phyloP scores from a whole-genome alignment of 2,113 vertebrate species.

The Anarrhichthys ocellatus region DNA sequence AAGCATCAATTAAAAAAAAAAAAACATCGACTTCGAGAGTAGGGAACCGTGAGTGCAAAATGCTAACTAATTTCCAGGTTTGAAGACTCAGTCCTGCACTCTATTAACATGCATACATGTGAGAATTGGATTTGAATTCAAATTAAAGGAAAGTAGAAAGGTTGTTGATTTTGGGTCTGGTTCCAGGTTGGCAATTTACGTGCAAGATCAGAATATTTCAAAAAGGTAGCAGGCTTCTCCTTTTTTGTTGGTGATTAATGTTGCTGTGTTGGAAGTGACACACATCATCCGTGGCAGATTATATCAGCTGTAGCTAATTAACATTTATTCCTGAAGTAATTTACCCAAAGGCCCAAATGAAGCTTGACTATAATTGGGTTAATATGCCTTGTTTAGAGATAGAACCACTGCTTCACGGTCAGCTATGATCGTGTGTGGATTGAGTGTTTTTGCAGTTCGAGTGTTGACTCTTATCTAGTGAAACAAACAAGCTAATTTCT shows the following conservation, averaged over 20 bases:
- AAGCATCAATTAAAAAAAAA: neutral
- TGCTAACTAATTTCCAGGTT: too few relatives aligned
- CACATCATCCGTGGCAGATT: neutral
- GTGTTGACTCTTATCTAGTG: neutral
- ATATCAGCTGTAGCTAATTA: neutral
- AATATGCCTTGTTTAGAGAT: neutral
- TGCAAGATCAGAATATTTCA: too few relatives aligned
- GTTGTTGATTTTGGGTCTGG: neutral
- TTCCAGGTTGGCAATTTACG: neutral
- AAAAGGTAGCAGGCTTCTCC: neutral
- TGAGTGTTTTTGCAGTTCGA: neutral
- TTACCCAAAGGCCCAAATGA: neutral
- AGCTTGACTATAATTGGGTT: neutral
- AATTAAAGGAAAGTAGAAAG: neutral
- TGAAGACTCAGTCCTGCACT: too few relatives aligned
- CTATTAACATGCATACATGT: neutral
- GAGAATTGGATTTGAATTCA: neutral
- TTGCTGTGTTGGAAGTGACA: neutral
- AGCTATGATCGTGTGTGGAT: too few relatives aligned
- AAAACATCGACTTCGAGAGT: neutral
- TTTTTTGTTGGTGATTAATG: neutral
- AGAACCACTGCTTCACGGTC: neutral
- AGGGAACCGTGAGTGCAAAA: too few relatives aligned
- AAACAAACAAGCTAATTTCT: neutral
- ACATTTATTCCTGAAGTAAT: conserved; percentile 2